These are phyloP conservation scores for Solenopsis fugax DNA, from an alignment of 1,140 invertebrate species.

Conservation along the genomic window DNA sequence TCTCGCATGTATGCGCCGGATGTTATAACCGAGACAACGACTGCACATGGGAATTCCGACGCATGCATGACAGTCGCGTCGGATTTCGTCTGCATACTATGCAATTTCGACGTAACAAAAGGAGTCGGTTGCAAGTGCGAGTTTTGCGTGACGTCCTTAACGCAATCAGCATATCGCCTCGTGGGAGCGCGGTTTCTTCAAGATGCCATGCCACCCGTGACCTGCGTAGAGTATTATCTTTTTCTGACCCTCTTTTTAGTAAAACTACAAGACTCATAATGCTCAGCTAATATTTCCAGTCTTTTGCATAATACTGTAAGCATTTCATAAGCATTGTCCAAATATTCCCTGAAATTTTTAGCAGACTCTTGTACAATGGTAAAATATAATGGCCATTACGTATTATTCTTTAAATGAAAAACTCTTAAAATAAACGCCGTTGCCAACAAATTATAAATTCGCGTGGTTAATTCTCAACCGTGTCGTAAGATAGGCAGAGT, in stretches of 20 bases:
- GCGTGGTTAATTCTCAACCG: neutral
- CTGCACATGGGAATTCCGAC: conserved; percentile 51
- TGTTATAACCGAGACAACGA: conserved; percentile 60
- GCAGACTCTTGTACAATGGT: neutral
- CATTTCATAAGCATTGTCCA: neutral
- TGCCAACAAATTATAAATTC: neutral
- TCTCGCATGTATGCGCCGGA: conserved; percentile 51
- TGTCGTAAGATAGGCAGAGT: neutral
- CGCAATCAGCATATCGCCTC: conserved; percentile 59
- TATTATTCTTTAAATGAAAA: neutral
- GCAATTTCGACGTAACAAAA: conserved; percentile 64
- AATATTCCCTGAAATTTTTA: neutral
- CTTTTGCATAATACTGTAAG: neutral
- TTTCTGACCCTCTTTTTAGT: conserved; percentile 34
- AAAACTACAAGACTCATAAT: conserved; percentile 29
- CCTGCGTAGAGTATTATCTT: conserved; percentile 36
- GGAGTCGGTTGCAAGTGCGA: conserved; percentile 52
- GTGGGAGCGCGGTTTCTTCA: conserved; percentile 60
- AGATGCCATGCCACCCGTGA: conserved; percentile 39
- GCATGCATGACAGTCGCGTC: conserved; percentile 33
- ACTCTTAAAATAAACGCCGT: neutral
- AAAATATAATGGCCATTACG: neutral
- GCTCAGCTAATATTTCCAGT: neutral
- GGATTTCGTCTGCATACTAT: conserved; percentile 36
- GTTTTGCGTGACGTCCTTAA: conserved; percentile 59